Evolutionary conservation across 1,140 invertebrate species (phyloP), one percentile per base, ranked within the genome.

Genomic region (Neotoxoptera formosana): DNA sequence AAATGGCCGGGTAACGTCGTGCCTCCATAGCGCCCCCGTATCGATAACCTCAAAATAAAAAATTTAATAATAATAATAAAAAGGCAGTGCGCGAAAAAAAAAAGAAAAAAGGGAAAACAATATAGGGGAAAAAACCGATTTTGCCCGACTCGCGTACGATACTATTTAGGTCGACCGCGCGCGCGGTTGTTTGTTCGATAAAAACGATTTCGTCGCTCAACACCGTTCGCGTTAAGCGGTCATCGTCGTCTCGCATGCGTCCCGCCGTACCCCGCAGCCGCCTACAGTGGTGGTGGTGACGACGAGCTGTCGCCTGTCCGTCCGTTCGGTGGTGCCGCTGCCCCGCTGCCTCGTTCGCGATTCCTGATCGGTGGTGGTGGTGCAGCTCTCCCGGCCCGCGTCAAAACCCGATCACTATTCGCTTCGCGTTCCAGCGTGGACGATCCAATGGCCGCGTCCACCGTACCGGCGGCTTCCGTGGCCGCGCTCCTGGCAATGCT

Each of bases 171-270:
- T 89, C 88, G 88, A 56, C 88, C 51, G 48, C 41, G 36, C 21
- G 34, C 81, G 81, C 36, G n/a, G 84, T 81, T 81, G 91, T 92
- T 92, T 92, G 91, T 92, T 92, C 91, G 76, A 92, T 92, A 92
- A 83, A 67, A 81, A 51, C n/a, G n/a, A 36, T 81, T 76, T 76
- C 6, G 45, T 47, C 45, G 47, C 90, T 47, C 90, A 67, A 76
- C 67, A 84, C 91, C 60, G 91, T 92, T 83, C 60, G 60, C 47
- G 76, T 81, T 51, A 83, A 34, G 21, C 91, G 76, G 90, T 91
- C 76, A 67, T 60, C 76, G 48, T 90, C 41, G 67, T 90, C 76
- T 92, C 45, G 91, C 76, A 92, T 92, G 91, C n/a, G 83, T 92
- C 34, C 23, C 53, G 90, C 30, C 30, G 60, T 76, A 30, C 60